A percentile compares a stretch with the other conserved stretches of the same genome.
Conservation (phyloP, 2,797 vertebrate genomes). For the Manis pentadactyla region DNA sequence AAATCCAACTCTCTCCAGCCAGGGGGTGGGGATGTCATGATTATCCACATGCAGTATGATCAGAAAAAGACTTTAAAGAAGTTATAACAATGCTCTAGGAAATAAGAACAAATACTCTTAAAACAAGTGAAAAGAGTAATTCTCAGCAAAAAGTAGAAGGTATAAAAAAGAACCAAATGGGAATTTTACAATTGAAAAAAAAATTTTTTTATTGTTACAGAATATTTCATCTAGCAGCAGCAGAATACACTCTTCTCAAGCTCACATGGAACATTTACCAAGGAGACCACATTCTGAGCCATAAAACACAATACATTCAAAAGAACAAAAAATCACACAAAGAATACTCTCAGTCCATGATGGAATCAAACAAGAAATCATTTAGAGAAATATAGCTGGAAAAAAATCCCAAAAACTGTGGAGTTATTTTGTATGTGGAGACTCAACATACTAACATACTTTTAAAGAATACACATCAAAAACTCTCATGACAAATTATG, state of each 20-base stretch:
- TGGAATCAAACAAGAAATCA: constrained; percentile 9
- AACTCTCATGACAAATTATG: neutral
- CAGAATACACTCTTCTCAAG: neutral
- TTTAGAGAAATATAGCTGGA: neutral
- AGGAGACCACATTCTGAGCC: neutral
- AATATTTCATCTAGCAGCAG: neutral
- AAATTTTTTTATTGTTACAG: too few species aligned
- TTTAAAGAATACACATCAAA: neutral
- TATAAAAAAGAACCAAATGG: neutral
- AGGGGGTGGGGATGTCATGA: neutral
- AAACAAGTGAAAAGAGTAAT: neutral
- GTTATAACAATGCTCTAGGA: neutral
- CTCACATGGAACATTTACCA: neutral
- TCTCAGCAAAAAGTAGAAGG: neutral
- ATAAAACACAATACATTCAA: neutral
- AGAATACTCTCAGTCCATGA: neutral
- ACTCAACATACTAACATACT: neutral
- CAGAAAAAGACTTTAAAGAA: neutral
- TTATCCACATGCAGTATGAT: neutral
- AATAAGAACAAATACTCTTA: neutral
- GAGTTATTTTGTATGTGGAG: neutral
- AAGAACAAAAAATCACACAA: neutral
- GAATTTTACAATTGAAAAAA: constrained; percentile 12
- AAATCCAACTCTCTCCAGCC: neutral
- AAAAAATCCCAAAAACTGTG: neutral